A percentile compares a stretch with the other conserved stretches of the same genome.
Evolutionary conservation across 2,888 invertebrate genomes (phyloP).

Genomic region (Oxystoma pomonae): DNA sequence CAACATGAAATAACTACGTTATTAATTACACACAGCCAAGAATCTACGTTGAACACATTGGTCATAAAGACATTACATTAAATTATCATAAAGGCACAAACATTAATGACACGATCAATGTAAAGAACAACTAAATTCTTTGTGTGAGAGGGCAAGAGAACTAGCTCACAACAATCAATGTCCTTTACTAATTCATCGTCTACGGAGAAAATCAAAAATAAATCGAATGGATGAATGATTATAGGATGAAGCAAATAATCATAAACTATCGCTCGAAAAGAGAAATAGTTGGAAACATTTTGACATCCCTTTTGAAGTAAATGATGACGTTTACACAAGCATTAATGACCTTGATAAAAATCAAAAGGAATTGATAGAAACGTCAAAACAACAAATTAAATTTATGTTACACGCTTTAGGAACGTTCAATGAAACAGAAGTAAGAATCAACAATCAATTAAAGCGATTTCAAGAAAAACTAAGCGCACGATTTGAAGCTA

Average conservation of each 20-base stretch:
- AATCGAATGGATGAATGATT: conserved; percentile 3
- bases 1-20: not conserved
- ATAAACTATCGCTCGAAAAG: conserved; percentile 1
- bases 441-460: not conserved
- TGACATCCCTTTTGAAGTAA: conserved; percentile 4
- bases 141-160: not conserved
- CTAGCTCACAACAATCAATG: conserved; percentile 1
- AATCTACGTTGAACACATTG: not conserved
- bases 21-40: not conserved
- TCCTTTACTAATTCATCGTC: conserved; percentile 2
- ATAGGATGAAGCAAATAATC: conserved; percentile 1
- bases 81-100: not conserved
- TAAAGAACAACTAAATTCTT: not conserved
- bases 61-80: no score
- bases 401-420: not conserved
- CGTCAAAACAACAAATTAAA: conserved; percentile 5
- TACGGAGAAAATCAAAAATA: conserved; percentile 1
- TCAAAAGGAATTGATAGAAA: not conserved
- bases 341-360: not conserved
- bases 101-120: not conserved
- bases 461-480: not conserved
- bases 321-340: not conserved
- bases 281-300: not conserved
- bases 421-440: not conserved
- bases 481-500: not conserved